phyloP scores from a whole-genome alignment of 1,140 invertebrate species.

The Trialeurodes vaporariorum region DNA sequence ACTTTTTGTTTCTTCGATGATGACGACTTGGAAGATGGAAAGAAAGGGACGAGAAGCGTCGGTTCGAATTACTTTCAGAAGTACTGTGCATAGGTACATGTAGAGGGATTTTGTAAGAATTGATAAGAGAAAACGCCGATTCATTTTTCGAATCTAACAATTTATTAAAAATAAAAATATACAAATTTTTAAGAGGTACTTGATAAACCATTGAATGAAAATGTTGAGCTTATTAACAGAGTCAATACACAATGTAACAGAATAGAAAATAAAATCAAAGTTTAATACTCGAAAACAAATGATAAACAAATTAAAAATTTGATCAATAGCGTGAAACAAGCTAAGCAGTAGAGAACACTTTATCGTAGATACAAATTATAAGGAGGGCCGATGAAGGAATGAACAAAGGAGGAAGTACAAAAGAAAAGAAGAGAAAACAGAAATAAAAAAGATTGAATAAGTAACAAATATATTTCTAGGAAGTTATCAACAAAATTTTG shows the following conservation, averaged over 20 bases:
- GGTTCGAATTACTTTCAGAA: too few relatives aligned
- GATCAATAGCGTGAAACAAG: neutral
- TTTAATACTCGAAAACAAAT: neutral
- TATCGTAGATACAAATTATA: neutral
- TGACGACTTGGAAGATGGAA: too few relatives aligned
- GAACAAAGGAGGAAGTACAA: neutral
- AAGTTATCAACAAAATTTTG: too few relatives aligned
- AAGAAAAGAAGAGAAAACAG: neutral
- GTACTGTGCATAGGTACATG: too few relatives aligned
- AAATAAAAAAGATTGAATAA: neutral
- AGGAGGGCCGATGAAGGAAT: neutral
- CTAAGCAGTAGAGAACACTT: neutral
- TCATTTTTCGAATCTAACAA: neutral
- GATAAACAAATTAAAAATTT: neutral
- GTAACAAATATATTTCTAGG: too few relatives aligned
- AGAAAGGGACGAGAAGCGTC: too few relatives aligned
- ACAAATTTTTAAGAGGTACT: neutral
- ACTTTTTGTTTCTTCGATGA: too few relatives aligned
- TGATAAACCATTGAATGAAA: too few relatives aligned
- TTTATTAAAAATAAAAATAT: conserved; percentile 1
- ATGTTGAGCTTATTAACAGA: neutral
- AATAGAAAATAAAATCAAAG: neutral
- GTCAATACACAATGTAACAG: neutral
- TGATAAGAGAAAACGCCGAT: too few relatives aligned
- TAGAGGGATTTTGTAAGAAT: too few relatives aligned